Evolutionary conservation across 1,140 invertebrate genomes (phyloP), one percentile per base, ranked within the genome.

Genomic region (Lamellibrachia luymesi): DNA sequence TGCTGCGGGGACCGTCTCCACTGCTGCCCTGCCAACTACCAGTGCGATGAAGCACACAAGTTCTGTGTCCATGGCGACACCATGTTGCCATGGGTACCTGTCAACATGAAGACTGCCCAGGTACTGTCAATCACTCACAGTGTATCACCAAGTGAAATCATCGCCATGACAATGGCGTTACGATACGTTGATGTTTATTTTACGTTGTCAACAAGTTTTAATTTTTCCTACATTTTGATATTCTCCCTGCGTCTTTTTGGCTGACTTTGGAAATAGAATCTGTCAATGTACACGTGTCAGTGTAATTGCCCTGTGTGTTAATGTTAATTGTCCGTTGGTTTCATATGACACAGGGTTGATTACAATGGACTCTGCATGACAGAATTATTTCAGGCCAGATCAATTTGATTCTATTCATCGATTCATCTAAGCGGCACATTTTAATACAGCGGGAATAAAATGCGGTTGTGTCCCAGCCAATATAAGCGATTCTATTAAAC

Each of bases 1-100:
- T 64, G 51, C 92, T 64, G 80, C 25, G 38, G 50, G 7, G 80
- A 92, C 25, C 51, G 52, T 38, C 38, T 64, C 51, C 51, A 92
- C 80, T 92, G 92, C 92, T 92, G 51, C 51, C 51, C 51, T 10
- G 51, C 50, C 4, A 64, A 64, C n/a, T 51, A 49, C 92, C 8
- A 56, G 25, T 90, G 51, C 25, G 92, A 92, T 25, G 27, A 93
- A 25, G 50, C 92, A 38, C n/a, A 93, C 22, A 92, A 94, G 90
- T 50, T 91, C 25, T 94, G 94, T 89, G 91, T 92, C 38, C 7
- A 51, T n/a, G 91, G 91, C 51, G 49, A 50, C 10, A 50, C 13
- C 91, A 91, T 50, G 49, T 51, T 91, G 91, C 91, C 91, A 22
- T 91, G 91, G 91, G 4, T 91, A 51, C 64, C 64, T 17, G 64